phyloP scores from a whole-genome alignment of 92 coral and sea anemone species.

The Bergia sp. region DNA sequence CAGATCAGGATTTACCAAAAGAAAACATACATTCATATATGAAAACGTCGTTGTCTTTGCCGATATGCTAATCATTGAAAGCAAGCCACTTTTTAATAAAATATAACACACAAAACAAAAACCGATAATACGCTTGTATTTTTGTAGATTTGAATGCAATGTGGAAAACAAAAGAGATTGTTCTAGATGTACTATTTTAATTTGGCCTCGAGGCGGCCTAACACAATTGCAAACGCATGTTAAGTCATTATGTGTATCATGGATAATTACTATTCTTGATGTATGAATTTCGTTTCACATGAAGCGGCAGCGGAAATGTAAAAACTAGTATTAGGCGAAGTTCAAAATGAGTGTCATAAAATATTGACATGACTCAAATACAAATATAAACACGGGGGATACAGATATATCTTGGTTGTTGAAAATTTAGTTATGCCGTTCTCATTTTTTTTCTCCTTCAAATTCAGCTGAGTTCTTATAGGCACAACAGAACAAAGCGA shows the following conservation, averaged over 20 bases:
- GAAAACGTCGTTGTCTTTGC: neutral
- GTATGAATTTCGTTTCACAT: conserved; percentile 12
- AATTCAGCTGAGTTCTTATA: neutral
- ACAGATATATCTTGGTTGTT: neutral
- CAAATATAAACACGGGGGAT: neutral
- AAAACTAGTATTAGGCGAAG: neutral
- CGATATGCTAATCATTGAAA: neutral
- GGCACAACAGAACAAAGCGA: neutral
- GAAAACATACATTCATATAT: neutral
- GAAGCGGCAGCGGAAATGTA: conserved; percentile 31
- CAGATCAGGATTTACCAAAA: neutral
- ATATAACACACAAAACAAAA: conserved; percentile 3
- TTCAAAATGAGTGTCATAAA: neutral
- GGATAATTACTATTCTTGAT: conserved; percentile 25
- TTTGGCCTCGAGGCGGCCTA: conserved; percentile 16
- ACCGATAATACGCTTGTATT: neutral
- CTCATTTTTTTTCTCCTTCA: neutral
- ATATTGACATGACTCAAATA: neutral
- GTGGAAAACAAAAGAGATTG: conserved; percentile 24
- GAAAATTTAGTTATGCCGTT: neutral
- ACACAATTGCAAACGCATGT: conserved; percentile 35
- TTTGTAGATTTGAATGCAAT: conserved; percentile 1
- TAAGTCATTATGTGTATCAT: neutral
- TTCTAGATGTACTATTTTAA: conserved; percentile 24
- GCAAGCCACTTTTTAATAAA: conserved; percentile 27